Evolutionary conservation across 2,888 invertebrate genomes (phyloP), one percentile per base, ranked within the genome.

Genomic region (Monoplex corrugatus): DNA sequence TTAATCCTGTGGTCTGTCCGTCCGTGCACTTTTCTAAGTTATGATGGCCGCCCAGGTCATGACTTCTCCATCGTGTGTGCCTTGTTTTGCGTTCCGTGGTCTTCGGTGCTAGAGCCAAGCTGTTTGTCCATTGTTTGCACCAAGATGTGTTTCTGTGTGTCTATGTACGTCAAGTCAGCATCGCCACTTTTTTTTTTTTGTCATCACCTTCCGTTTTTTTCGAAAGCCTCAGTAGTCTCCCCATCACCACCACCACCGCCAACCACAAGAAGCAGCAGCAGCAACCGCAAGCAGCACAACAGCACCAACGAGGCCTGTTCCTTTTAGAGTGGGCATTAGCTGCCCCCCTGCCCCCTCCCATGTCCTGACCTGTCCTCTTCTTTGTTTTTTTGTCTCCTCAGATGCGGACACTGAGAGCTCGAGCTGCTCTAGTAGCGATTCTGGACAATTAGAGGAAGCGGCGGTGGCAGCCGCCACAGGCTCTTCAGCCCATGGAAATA

Each of bases 351-450:
- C 72, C 44, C 28, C 84, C 2, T 57, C 19, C 57, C 28, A 38
- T 86, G 43, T 86, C 72, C 87, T 87, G 32, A 35, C 80, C 57
- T 45, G 44, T 43, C 87, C 87, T 87, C 13, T 86, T 57, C 10
- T 68, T 86, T 86, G 40, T 86, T 86, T 44, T 83, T 82, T 88
- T 87, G 72, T 87, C 75, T 89, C 87, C 88, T 87, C 90, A 90
- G 90, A 90, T 87, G 90, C 89, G 13, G 88, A 88, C 88, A 83
- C 43, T 68, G 90, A 90, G 82, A 90, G 89, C 75, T 90, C 90
- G 28, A 89, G 89, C 87, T 89, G 89, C 87, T 89, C 89, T 68
- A 90, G 90, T 90, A 88, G 90, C 86, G 90, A 90, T 86, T 90
- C 90, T 88, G 88, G 83, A 80, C 83, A 83, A 72, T 83, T 88